Conservation (phyloP, 2,797 vertebrate species). For the Muscicapa comitata region DNA sequence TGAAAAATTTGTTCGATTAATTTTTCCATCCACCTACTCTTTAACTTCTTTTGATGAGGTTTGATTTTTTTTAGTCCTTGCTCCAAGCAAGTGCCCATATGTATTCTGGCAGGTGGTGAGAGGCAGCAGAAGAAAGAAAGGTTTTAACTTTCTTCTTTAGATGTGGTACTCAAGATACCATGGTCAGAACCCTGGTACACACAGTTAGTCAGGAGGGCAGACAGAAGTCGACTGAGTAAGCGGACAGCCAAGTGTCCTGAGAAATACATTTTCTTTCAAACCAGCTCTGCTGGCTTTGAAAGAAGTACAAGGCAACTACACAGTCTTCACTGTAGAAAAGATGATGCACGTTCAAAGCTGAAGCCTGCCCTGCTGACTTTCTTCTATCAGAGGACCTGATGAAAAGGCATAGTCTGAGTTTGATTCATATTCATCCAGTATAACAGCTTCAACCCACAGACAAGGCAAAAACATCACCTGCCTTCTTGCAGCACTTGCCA, state of each 20-base stretch:
- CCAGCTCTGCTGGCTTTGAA: background rate
- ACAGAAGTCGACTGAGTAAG: background rate
- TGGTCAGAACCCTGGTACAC: background rate
- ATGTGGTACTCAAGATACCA: background rate
- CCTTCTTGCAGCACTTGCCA: background rate
- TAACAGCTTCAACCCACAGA: background rate
- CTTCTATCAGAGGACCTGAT: background rate
- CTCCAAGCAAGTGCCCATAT: background rate
- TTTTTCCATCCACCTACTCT: background rate
- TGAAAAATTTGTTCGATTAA: background rate
- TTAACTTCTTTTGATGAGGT: background rate
- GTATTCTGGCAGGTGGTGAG: background rate
- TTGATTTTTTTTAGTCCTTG: background rate
- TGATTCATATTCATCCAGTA: background rate
- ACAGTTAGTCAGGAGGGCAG: rapidly evolving
- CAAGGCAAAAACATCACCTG: background rate
- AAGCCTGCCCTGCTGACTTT: background rate
- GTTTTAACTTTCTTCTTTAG: background rate
- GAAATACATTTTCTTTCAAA: background rate
- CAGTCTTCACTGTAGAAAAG: background rate
- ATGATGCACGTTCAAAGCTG: background rate
- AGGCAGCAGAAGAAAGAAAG: background rate
- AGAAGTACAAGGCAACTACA: background rate
- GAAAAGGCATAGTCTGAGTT: background rate
- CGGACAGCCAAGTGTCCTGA: background rate